Evolutionary conservation across 2,113 vertebrate species (phyloP).

Genomic region (Natator depressus): DNA sequence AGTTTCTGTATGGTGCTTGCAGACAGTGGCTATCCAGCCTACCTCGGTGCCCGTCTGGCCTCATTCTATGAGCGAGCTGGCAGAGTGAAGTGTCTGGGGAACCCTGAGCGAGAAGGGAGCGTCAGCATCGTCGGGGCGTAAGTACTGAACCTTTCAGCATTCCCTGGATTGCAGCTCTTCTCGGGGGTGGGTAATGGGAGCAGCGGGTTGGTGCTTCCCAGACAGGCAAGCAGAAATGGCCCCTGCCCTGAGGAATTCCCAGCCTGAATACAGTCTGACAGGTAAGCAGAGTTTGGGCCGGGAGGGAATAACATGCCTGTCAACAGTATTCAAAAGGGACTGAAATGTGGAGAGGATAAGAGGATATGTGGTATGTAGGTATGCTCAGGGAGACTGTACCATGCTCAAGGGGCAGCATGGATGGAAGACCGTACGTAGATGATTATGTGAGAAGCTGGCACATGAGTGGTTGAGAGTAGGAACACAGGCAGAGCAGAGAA

Average conservation of each 20-base stretch:
- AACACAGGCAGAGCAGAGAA: not conserved
- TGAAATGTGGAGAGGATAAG: not conserved
- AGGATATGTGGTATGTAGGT: too few relatives aligned
- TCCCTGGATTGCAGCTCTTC: not conserved
- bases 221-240: not conserved
- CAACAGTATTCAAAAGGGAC: not conserved
- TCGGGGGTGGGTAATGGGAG: not conserved
- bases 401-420: not conserved
- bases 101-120: slow-evolving; percentile 96
- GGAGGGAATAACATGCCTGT: not conserved
- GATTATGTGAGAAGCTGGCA: not conserved
- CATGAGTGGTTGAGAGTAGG: not conserved
- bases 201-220: too few relatives aligned
- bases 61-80: slow-evolving; percentile 98
- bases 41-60: slow-evolving; percentile 94
- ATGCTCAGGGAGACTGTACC: not conserved
- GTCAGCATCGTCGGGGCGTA: slow-evolving; percentile 98
- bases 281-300: not conserved
- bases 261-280: not conserved
- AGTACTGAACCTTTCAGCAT: slow-evolving; percentile 72
- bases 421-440: not conserved
- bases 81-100: slow-evolving; percentile 97
- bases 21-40: slow-evolving; percentile 98
- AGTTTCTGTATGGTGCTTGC: slow-evolving; percentile 54
- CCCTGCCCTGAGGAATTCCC: not conserved